Percentiles rank a stretch among this genome's conserved stretches.
Conservation (phyloP, 2,888 invertebrate species). For the Pseudococcus jackbeardsleyi region DNA sequence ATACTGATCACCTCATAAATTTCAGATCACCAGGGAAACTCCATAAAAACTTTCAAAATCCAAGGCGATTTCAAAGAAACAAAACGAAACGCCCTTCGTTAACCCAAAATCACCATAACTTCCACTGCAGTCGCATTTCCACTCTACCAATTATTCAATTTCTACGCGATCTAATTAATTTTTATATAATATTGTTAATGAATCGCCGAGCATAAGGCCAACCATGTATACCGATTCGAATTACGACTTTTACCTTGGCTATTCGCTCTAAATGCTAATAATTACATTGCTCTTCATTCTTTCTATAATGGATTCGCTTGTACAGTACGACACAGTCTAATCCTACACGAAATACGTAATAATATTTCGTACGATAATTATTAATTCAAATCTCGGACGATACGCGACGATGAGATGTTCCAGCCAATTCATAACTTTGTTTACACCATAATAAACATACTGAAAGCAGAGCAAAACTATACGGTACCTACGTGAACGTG, state of each 20-base stretch:
- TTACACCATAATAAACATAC: background rate
- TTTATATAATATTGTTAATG: background rate
- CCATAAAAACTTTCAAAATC: background rate
- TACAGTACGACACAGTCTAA: background rate
- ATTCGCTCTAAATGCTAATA: constrained; percentile 20
- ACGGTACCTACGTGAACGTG: background rate
- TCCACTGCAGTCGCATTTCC: background rate
- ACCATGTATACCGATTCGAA: background rate
- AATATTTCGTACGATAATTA: constrained; percentile 17
- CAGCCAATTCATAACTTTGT: background rate
- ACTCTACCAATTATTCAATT: constrained; percentile 18
- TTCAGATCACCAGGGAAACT: background rate
- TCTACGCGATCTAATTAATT: background rate
- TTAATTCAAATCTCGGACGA: constrained; percentile 20
- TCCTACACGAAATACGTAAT: background rate
- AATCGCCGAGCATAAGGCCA: background rate
- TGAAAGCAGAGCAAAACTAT: background rate
- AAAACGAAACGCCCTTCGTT: background rate
- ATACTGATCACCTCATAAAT: background rate
- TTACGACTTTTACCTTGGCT: constrained; percentile 16
- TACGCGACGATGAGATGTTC: background rate
- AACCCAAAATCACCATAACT: background rate
- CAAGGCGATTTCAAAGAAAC: background rate
- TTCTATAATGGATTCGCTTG: background rate
- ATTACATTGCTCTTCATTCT: background rate